Conservation (phyloP, 2,797 vertebrate species). For the Myotis myotis region DNA sequence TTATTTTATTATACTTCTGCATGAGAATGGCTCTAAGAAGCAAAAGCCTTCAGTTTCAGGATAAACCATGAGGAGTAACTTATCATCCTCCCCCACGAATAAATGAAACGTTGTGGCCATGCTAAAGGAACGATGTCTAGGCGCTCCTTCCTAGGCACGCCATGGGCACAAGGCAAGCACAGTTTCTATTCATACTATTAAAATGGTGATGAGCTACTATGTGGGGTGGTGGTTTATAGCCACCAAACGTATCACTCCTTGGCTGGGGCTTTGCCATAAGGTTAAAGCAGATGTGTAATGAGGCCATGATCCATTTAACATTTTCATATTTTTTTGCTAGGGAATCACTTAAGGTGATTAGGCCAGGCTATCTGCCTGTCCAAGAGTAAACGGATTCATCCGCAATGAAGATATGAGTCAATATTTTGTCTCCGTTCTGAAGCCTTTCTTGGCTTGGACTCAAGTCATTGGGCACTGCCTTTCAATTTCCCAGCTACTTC, state of each 20-base stretch:
- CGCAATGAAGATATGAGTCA: slow-evolving; percentile 45
- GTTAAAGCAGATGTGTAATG: neutral
- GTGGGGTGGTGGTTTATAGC: neutral
- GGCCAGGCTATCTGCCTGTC: slow-evolving; percentile 24
- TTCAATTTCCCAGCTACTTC: slow-evolving; percentile 52
- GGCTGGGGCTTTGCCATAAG: neutral
- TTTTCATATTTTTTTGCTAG: slow-evolving; percentile 11
- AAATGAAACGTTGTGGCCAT: neutral
- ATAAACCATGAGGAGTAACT: neutral
- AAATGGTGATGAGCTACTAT: neutral
- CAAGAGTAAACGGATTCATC: slow-evolving; percentile 49
- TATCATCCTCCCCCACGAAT: too few species aligned
- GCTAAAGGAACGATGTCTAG: neutral
- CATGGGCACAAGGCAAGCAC: neutral
- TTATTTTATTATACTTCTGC: neutral
- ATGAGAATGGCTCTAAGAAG: neutral
- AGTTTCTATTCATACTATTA: neutral
- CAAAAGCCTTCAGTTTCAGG: neutral
- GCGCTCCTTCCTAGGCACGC: neutral
- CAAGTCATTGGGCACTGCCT: slow-evolving; percentile 2
- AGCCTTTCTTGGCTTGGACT: slow-evolving; percentile 55
- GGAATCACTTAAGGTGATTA: neutral
- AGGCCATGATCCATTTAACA: neutral
- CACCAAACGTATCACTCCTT: neutral
- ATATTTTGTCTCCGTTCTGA: slow-evolving; percentile 51